Conservation (phyloP, 2,888 invertebrate genomes). For the Hoplodrina ambigua region DNA sequence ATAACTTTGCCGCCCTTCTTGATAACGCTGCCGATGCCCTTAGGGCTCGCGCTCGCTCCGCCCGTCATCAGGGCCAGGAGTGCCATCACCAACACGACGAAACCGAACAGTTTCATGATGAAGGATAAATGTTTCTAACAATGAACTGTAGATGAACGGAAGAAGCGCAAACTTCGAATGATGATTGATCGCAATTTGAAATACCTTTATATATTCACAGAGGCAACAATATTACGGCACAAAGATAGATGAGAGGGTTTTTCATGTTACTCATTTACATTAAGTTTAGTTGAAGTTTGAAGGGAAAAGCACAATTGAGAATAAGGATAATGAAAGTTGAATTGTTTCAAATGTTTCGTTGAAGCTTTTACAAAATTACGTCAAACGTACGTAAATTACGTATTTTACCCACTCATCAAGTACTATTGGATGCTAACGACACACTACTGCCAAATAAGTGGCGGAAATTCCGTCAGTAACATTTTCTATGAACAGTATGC, state of each 20-base stretch:
- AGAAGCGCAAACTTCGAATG: constrained; percentile 17
- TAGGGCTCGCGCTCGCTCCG: constrained; percentile 53
- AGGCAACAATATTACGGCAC: not conserved
- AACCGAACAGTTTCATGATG: constrained; percentile 69
- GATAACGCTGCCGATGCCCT: constrained; percentile 44
- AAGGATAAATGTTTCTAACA: not conserved
- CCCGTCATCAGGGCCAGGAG: constrained; percentile 61
- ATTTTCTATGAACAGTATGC: too few relatives aligned
- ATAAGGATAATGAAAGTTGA: constrained; percentile 20
- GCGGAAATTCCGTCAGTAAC: too few relatives aligned
- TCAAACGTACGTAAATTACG: too few relatives aligned
- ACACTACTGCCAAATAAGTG: too few relatives aligned
- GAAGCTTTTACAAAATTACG: constrained; percentile 14
- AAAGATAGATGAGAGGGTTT: constrained; percentile 3
- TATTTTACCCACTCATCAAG: not conserved
- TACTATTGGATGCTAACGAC: not conserved
- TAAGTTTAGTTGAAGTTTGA: constrained; percentile 17
- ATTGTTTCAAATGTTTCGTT: not conserved
- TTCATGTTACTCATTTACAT: constrained; percentile 11
- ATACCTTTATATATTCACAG: constrained; percentile 24
- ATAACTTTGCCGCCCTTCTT: constrained; percentile 48
- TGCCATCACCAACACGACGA: constrained; percentile 64
- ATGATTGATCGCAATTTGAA: constrained; percentile 3
- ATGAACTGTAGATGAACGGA: not conserved
- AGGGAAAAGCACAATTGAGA: not conserved